A percentile compares a stretch with the other conserved stretches of the same genome.
Evolutionary conservation across 2,113 vertebrate genomes (phyloP).

Genomic region (Istiophorus platypterus): DNA sequence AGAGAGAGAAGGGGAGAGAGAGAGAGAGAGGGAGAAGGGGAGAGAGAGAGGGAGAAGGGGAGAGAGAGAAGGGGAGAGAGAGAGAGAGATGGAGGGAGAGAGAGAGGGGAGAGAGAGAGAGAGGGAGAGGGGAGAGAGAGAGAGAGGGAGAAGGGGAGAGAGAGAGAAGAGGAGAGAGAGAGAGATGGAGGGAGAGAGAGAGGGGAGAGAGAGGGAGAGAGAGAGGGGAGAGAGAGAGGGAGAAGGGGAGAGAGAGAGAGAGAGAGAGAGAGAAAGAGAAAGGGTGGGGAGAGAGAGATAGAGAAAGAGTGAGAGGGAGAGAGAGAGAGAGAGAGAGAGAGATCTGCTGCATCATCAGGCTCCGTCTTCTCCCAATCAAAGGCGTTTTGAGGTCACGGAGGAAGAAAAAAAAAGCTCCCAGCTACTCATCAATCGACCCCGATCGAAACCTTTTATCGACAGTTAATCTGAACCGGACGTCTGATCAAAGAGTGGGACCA

Average conservation of each 20-base stretch:
- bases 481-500: too few species aligned
- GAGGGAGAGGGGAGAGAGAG: conserved; percentile 20
- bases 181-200: too few species aligned
- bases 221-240: too few species aligned
- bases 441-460: too few species aligned
- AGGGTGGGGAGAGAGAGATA: conserved; percentile 21
- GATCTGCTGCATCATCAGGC: conserved; percentile 75
- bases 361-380: conserved; percentile 56
- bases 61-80: conserved; percentile 13
- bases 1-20: too few species aligned
- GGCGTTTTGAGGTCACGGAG: conserved; percentile 74
- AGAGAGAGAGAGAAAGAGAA: conserved; percentile 16
- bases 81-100: too few species aligned
- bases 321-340: conserved; percentile 15
- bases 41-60: conserved; percentile 13
- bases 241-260: conserved; percentile 27
- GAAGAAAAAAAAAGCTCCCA: too few species aligned
- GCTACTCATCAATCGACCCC: neutral
- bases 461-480: too few species aligned
- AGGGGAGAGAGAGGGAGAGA: conserved; percentile 13
- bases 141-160: conserved; percentile 21
- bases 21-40: conserved; percentile 16
- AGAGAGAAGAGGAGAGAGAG: conserved; percentile 14
- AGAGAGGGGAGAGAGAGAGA: conserved; percentile 22
- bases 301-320: conserved; percentile 21